Evolutionary conservation across 2,888 invertebrate genomes (phyloP), one percentile per base, ranked within the genome.

Genomic region (Pachycephus smyrnensis): DNA sequence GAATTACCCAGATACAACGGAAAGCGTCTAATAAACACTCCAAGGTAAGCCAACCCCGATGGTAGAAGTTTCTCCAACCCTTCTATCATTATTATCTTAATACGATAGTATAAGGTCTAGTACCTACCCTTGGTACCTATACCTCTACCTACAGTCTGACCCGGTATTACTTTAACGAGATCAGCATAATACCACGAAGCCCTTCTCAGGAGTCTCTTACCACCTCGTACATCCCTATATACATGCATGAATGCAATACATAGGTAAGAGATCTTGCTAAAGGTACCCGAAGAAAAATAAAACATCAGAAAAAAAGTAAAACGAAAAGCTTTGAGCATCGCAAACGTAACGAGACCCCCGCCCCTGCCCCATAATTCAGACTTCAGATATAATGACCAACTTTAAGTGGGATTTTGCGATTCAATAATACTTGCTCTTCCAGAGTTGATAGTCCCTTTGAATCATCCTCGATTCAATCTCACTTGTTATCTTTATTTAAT

Each of bases 171-270:
- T 88, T 89, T 89, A 89, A 89, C 88, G 84, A 88, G 90, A 90
- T 89, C 89, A 89, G 85, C 86, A 88, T 89, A 90, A 89, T 90
- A 87, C 89, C 85, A 83, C 85, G 90, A 89, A 89, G 89, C 89
- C 90, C 87, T 88, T 86, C 88, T 86, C 87, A 84, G 81, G 85
- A 84, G 86, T 88, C 85, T 87, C 81, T 80, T 73, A 81, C 77
- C 75, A 6, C 75, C 68, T 68, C 74, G 3, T 31, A 11, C 1
- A 32, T n/a, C 1, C 12, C 11, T 4, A 12, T 23, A 12, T 11
- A 33, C 71, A 31, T 31, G 32, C 31, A 33, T 71, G n/a, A 33
- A 31, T 71, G 3, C 9, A 71, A 12, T 31, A 55, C 6, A 2
- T 2, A 55, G 55, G 23, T 55, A 35, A 35, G 35, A 6, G 35